phyloP scores from a whole-genome alignment of 2,113 vertebrate species.

The Poeciliopsis turrubarensis region DNA sequence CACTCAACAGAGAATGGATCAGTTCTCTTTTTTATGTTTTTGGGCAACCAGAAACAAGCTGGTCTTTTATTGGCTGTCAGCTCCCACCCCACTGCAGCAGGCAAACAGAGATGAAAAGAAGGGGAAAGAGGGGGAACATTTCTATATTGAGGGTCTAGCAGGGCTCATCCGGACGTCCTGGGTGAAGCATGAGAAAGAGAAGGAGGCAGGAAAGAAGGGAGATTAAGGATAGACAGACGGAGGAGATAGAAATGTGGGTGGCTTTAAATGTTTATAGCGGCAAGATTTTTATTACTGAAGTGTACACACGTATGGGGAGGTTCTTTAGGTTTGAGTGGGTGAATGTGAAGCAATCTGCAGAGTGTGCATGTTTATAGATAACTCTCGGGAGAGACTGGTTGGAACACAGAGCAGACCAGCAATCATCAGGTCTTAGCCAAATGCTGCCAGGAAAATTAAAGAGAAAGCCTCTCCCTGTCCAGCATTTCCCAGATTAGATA shows the following conservation, averaged over 20 bases:
- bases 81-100: slow-evolving; percentile 60
- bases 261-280: slow-evolving; percentile 45
- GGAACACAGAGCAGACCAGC: slow-evolving; percentile 66
- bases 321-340: slow-evolving; percentile 27
- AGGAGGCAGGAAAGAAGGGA: slow-evolving; percentile 4
- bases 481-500: slow-evolving; percentile 67
- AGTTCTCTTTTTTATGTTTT: slow-evolving; percentile 37
- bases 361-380: slow-evolving; percentile 55
- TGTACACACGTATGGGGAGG: slow-evolving; percentile 30
- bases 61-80: slow-evolving; percentile 71
- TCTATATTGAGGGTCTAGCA: slow-evolving; percentile 53
- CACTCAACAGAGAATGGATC: slow-evolving; percentile 66
- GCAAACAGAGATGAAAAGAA: slow-evolving; percentile 71
- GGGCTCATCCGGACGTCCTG: slow-evolving; percentile 66
- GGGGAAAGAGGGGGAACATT: slow-evolving; percentile 44
- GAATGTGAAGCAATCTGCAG: slow-evolving; percentile 26
- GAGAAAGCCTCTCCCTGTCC: slow-evolving; percentile 37
- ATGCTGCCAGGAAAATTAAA: slow-evolving; percentile 54
- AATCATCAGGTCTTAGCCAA: slow-evolving; percentile 40
- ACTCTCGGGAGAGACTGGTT: slow-evolving; percentile 50
- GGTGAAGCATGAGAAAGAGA: slow-evolving; percentile 66
- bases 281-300: slow-evolving; percentile 34
- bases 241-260: slow-evolving; percentile 34
- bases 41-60: slow-evolving; percentile 53
- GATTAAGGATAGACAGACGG: slow-evolving; percentile 23